These are phyloP conservation scores for Phyllopteryx taeniolatus DNA, from an alignment of 2,113 vertebrate genomes.

Conservation along the genomic window DNA sequence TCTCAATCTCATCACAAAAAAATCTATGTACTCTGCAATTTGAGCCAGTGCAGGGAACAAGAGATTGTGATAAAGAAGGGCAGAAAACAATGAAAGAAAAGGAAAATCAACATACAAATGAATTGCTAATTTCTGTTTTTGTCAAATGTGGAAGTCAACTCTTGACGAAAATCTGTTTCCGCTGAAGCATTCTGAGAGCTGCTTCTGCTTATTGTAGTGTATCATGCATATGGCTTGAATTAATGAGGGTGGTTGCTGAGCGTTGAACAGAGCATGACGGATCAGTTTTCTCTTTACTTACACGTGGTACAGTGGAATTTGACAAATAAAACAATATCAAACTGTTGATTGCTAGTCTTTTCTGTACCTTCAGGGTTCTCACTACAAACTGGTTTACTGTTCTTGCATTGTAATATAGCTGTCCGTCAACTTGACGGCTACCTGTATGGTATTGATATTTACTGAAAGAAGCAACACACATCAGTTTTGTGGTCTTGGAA, in stretches of 20 bases:
- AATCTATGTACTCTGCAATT: slow-evolving; percentile 46
- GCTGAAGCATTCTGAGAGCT: slow-evolving; percentile 29
- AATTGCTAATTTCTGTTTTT: slow-evolving; percentile 61
- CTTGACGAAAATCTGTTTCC: slow-evolving; percentile 59
- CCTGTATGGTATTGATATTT: no score
- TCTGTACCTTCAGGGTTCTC: no score
- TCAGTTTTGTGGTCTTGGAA: no score
- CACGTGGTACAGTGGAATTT: no score
- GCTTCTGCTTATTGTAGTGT: slow-evolving; percentile 9
- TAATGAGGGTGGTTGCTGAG: background rate
- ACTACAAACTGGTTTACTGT: no score
- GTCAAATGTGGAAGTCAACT: slow-evolving; percentile 57
- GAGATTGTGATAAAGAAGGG: slow-evolving; percentile 54
- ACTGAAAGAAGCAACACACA: no score
- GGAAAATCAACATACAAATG: slow-evolving; percentile 25
- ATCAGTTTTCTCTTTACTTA: slow-evolving; percentile 7
- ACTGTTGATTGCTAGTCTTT: no score
- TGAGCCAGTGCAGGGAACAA: slow-evolving; percentile 59
- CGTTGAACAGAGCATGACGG: slow-evolving; percentile 26
- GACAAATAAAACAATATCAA: no score
- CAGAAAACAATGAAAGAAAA: slow-evolving; percentile 33
- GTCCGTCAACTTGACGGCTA: no score
- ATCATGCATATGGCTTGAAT: background rate
- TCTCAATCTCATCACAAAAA: background rate
- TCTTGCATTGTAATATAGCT: no score